A percentile compares a stretch with the other conserved stretches of the same genome.
Evolutionary conservation across 2,888 invertebrate genomes (phyloP).

Genomic region (Pherbina coryleti): DNA sequence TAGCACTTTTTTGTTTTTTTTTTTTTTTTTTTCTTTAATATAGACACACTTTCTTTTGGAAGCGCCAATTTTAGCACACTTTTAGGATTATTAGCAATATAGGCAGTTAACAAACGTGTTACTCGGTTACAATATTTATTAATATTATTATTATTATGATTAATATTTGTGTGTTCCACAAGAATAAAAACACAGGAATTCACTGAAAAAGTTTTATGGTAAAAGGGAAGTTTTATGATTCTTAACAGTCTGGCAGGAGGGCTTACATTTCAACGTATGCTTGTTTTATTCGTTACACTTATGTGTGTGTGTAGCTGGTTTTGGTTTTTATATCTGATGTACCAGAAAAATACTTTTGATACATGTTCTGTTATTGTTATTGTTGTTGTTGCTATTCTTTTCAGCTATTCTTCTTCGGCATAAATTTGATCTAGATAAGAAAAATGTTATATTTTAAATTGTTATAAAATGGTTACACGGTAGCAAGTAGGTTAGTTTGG

Average conservation of each 20-base stretch:
- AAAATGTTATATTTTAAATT: slow-evolving; percentile 23
- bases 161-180: not conserved
- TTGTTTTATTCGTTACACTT: too few species aligned
- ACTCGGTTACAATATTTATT: slow-evolving; percentile 42
- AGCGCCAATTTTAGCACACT: not conserved
- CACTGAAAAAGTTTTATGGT: too few species aligned
- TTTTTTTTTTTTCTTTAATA: not conserved
- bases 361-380: too few species aligned
- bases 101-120: slow-evolving; percentile 9
- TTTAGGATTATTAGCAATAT: not conserved
- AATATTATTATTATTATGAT: not conserved
- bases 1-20: not conserved
- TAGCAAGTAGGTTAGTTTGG: slow-evolving; percentile 28
- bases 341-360: slow-evolving; percentile 53
- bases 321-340: slow-evolving; percentile 56
- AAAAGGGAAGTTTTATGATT: too few species aligned
- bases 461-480: slow-evolving; percentile 16
- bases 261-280: slow-evolving; percentile 29
- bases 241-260: not conserved
- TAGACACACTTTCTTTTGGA: not conserved
- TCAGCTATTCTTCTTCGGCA: not conserved
- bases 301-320: not conserved
- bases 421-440: slow-evolving; percentile 36
- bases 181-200: not conserved
- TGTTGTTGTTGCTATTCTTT: not conserved